Evolutionary conservation across 1,140 invertebrate species (phyloP).

Genomic region (Melanaphis sacchari): DNA sequence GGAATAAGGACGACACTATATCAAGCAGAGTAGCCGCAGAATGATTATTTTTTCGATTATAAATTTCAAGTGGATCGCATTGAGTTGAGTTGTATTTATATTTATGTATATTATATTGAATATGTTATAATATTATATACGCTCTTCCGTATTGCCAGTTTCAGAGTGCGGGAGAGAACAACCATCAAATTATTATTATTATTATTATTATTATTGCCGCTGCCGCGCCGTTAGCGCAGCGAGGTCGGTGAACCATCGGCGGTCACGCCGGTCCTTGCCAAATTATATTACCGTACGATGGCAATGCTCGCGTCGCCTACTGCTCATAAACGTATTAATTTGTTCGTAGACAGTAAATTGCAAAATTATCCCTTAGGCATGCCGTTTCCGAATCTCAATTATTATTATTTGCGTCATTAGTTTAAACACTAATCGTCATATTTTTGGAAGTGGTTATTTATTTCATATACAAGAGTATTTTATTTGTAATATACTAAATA

Average conservation of each 20-base stretch:
- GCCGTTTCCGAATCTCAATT: not conserved
- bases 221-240: not conserved
- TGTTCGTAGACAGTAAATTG: conserved; percentile 9
- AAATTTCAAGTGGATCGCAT: not conserved
- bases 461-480: not conserved
- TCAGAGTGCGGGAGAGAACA: conserved; percentile 3
- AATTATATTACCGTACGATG: conserved; percentile 32
- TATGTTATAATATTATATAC: not conserved
- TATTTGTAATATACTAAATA: not conserved
- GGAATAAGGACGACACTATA: conserved; percentile 6
- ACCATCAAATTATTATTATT: conserved; percentile 6
- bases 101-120: not conserved
- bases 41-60: conserved; percentile 2
- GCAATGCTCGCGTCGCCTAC: not conserved
- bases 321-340: conserved; percentile 8
- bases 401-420: not conserved
- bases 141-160: not conserved
- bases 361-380: conserved; percentile 17
- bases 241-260: conserved; percentile 47
- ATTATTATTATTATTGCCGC: not conserved
- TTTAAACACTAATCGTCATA: not conserved
- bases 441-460: not conserved
- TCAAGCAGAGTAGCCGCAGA: not conserved
- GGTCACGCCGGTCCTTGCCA: conserved; percentile 46
- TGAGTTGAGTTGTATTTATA: not conserved